phyloP scores from a whole-genome alignment of 2,113 vertebrate species.

The Albula glossodonta region DNA sequence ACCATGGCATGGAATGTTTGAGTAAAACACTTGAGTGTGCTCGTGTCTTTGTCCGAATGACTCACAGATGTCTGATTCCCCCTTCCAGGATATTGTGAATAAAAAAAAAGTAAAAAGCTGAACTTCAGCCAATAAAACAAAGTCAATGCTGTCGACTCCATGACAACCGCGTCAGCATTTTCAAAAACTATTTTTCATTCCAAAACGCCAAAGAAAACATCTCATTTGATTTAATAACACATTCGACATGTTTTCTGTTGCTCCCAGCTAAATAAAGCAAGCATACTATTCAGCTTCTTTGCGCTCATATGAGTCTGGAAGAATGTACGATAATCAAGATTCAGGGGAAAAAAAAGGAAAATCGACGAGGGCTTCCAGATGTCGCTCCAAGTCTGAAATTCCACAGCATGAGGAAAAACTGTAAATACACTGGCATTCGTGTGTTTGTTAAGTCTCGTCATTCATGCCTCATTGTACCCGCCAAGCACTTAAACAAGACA shows the following conservation, averaged over 20 bases:
- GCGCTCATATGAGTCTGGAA: constrained; percentile 37
- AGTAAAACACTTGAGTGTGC: constrained; percentile 41
- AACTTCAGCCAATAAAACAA: constrained; percentile 55
- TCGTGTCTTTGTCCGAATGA: constrained; percentile 49
- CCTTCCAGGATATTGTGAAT: constrained; percentile 51
- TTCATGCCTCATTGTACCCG: background rate
- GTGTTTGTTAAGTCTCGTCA: constrained; percentile 14
- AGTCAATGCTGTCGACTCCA: constrained; percentile 55
- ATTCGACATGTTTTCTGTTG: constrained; percentile 42
- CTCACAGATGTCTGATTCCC: constrained; percentile 63
- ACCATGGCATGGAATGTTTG: constrained; percentile 37
- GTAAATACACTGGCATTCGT: constrained; percentile 34
- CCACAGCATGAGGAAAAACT: constrained; percentile 18
- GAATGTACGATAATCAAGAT: constrained; percentile 26
- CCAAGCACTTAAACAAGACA: background rate
- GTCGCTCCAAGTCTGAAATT: constrained; percentile 31
- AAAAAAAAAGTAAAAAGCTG: constrained; percentile 40
- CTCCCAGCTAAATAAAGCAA: constrained; percentile 33
- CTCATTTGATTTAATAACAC: constrained; percentile 46
- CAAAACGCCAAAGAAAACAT: constrained; percentile 50
- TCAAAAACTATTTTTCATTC: constrained; percentile 4
- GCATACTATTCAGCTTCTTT: constrained; percentile 28
- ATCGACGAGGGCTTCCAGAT: constrained; percentile 48
- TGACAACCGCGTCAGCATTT: constrained; percentile 39
- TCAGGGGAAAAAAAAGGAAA: constrained; percentile 11